Evolutionary conservation across 2,888 invertebrate species (phyloP), one percentile per base, ranked within the genome.

Genomic region (Orthonevra nobilis): DNA sequence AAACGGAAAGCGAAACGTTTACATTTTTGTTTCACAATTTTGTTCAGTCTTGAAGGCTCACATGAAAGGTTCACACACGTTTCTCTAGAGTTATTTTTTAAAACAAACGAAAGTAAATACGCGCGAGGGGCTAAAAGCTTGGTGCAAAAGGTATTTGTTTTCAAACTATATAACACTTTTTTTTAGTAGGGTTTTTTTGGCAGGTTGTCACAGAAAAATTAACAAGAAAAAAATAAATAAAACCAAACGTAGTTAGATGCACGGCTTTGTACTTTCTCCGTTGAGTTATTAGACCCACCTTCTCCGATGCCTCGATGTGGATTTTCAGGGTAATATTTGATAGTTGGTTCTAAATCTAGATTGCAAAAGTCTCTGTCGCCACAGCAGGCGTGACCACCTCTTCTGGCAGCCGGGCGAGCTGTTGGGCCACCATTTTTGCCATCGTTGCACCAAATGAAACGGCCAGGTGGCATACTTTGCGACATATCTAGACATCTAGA

Each of bases 391-490:
- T 88, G 88, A 48, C 86, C 88, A 50, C 87, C 87, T 73, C 85
- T 83, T 34, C 81, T 82, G 9, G 86, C 85, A 63, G 85, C 86
- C 28, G 88, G 89, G 34, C 88, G 85, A 38, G 87, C 86, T 30
- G 89, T 89, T 58, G 89, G 89, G 34, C 86, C 87, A 66, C 86
- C 87, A 46, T 84, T 83, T 73, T 81, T 84, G 40, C 85, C 87
- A 81, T 87, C 87, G 82, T 89, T 89, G 84, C 89, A 89, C 89
- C 89, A 89, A 73, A 88, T 87, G 75, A 86, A 86, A 79, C 86
- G 87, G 81, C 86, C 87, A 40, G 89, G 88, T 82, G 87, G 88
- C 82, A 88, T 86, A 77, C 86, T 86, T 84, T 88, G 85, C 61
- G 85, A 85, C 85, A 85, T 85, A 83, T 87, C 83, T 58, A 89